Evolutionary conservation across 1,140 invertebrate genomes (phyloP).

Genomic region (Diabrotica undecimpunctata): DNA sequence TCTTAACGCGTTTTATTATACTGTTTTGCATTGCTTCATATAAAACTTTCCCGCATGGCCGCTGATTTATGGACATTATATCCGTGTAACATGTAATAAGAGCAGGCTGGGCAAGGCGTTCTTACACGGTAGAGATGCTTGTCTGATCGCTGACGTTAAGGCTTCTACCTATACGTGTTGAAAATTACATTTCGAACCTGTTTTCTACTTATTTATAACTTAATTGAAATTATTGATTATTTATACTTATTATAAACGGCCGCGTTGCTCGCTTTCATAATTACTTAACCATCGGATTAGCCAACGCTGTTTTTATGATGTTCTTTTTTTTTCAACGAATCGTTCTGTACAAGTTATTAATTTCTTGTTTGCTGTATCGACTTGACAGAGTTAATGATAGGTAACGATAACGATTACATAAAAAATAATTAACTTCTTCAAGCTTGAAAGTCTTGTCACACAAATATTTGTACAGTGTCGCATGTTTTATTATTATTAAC

Average conservation of each 20-base stretch:
- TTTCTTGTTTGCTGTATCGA: no score
- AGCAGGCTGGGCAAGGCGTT: slow-evolving; percentile 32
- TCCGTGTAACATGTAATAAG: slow-evolving; percentile 42
- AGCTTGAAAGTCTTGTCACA: no score
- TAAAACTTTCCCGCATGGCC: slow-evolving; percentile 42
- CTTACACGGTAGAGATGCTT: slow-evolving; percentile 33
- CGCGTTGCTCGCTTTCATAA: no score
- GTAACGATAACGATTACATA: no score
- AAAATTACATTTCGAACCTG: slow-evolving; percentile 31
- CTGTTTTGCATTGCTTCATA: slow-evolving; percentile 42
- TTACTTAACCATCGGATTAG: no score
- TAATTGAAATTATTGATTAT: slow-evolving; percentile 40
- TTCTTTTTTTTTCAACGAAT: no score
- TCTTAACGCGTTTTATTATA: slow-evolving; percentile 14
- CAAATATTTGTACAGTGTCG: no score
- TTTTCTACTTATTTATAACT: slow-evolving; percentile 36
- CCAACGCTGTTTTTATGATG: no score
- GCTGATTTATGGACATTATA: slow-evolving; percentile 41
- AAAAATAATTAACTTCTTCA: no score
- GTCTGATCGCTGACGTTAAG: slow-evolving; percentile 29
- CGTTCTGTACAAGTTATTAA: no score
- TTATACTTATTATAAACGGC: slow-evolving; percentile 21
- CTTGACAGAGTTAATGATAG: no score
- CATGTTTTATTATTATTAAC: no score
- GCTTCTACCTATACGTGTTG: slow-evolving; percentile 22